Percentiles rank a stretch among this genome's conserved stretches.
These are phyloP conservation scores for Poeciliopsis occidentalis DNA, from an alignment of 2,113 vertebrate genomes.

Conservation along the genomic window DNA sequence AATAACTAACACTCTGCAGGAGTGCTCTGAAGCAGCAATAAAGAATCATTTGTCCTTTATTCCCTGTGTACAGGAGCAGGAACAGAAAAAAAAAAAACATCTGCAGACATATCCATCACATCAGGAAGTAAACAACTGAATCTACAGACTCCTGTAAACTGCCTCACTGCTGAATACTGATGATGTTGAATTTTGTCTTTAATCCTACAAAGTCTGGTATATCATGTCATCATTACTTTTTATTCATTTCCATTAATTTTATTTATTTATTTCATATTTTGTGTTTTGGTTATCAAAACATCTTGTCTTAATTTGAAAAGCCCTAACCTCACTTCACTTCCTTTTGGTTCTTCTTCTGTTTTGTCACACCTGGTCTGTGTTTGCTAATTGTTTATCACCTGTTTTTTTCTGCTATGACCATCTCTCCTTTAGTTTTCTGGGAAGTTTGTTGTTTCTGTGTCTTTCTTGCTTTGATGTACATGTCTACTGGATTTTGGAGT, in stretches of 20 bases:
- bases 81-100: no score
- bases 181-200: no score
- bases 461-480: no score
- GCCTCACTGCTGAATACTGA: no score
- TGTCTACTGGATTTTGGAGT: no score
- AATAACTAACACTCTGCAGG: neutral
- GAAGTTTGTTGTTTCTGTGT: no score
- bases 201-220: no score
- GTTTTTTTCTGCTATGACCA: neutral
- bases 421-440: no score
- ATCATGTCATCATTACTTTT: no score
- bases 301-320: neutral
- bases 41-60: neutral
- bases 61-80: no score
- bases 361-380: neutral
- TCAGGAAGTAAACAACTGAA: neutral
- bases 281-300: neutral
- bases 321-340: neutral
- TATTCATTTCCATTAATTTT: no score
- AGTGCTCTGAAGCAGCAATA: neutral
- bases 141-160: no score
- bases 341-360: neutral
- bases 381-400: neutral
- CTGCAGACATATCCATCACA: neutral
- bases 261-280: neutral